phyloP scores from a whole-genome alignment of 2,797 vertebrate species.

The Sebastes paucispinis region DNA sequence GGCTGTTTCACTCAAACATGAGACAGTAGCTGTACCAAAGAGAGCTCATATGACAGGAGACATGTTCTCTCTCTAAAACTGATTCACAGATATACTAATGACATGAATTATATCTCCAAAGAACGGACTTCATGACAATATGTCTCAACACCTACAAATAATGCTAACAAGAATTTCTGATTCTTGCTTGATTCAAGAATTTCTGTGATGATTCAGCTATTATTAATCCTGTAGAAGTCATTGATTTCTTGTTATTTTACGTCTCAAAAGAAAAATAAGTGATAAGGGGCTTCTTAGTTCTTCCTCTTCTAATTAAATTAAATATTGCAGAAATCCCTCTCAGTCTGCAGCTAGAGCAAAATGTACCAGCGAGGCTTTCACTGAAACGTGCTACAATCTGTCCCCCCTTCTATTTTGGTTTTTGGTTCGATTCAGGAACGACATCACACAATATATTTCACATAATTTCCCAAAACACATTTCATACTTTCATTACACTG shows the following conservation, averaged over 20 bases:
- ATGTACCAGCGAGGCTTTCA: background rate
- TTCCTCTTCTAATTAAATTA: background rate
- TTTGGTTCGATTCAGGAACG: slow-evolving; percentile 25
- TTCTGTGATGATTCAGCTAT: background rate
- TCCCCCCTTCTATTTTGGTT: background rate
- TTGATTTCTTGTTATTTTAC: background rate
- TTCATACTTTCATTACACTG: background rate
- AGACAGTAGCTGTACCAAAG: background rate
- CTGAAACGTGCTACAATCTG: slow-evolving; percentile 3
- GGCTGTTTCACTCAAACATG: background rate
- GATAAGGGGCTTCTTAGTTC: background rate
- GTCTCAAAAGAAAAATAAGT: background rate
- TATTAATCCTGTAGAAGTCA: background rate
- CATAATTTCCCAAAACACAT: background rate
- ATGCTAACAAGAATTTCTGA: background rate
- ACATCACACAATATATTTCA: background rate
- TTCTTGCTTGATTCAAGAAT: background rate
- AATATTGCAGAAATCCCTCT: background rate
- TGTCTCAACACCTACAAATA: background rate
- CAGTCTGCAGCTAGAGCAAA: background rate
- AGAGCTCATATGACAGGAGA: background rate
- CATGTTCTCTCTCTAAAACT: background rate
- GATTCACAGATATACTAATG: background rate
- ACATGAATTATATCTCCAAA: background rate
- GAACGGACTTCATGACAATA: background rate